These are phyloP conservation scores for Trachops cirrhosus DNA, from an alignment of 2,797 vertebrate species.

Conservation along the genomic window DNA sequence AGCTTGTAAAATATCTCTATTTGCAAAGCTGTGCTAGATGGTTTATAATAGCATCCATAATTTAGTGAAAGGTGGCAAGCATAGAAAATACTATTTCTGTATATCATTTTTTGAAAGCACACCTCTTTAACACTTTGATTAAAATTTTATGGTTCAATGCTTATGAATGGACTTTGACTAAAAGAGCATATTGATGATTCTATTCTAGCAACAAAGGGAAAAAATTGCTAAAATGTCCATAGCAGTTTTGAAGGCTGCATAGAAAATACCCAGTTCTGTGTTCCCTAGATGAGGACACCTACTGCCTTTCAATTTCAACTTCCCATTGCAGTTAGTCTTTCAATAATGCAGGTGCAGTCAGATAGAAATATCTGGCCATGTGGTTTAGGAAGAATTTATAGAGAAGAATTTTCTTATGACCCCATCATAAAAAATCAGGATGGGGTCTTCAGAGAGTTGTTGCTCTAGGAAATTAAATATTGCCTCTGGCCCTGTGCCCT, in stretches of 20 bases:
- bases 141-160: not conserved
- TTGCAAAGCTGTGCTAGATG: not conserved
- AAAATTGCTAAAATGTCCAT: not conserved
- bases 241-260: not conserved
- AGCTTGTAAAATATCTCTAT: not conserved
- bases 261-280: not conserved
- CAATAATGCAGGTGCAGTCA: not conserved
- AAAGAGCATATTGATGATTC: not conserved
- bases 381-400: not conserved
- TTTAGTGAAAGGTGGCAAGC: not conserved
- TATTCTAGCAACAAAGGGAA: not conserved
- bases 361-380: not conserved
- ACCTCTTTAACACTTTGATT: slow-evolving; percentile 44
- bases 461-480: slow-evolving; percentile 2
- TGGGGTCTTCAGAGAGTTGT: not conserved
- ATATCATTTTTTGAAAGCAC: not conserved
- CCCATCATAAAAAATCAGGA: not conserved
- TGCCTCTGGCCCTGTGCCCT: not conserved
- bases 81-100: not conserved
- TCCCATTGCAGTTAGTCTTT: not conserved
- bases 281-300: not conserved
- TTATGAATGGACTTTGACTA: not conserved
- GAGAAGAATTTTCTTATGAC: not conserved
- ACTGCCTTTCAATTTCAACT: not conserved
- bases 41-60: not conserved